phyloP scores from a whole-genome alignment of 2,797 vertebrate genomes.

The Rhynchotus rufescens region DNA sequence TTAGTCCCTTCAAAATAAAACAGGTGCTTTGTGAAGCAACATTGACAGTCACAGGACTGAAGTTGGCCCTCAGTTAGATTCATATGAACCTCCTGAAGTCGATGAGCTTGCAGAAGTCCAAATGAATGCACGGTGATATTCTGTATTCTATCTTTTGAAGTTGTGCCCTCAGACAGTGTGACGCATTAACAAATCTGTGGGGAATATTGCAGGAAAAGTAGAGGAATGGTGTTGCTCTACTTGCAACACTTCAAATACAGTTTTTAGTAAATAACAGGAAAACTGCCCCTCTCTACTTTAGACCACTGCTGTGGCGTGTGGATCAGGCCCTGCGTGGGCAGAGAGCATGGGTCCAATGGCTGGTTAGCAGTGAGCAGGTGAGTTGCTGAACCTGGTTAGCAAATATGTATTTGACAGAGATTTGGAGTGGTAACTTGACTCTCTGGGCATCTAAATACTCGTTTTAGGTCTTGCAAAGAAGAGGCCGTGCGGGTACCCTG shows the following conservation, averaged over 20 bases:
- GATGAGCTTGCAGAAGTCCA: neutral
- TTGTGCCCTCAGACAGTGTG: neutral
- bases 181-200: neutral
- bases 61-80: neutral
- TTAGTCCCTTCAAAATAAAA: slow-evolving; percentile 48
- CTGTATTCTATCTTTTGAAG: neutral
- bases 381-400: neutral
- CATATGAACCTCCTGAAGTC: neutral
- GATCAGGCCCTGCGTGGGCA: fast-evolving
- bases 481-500: neutral
- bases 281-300: neutral
- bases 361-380: neutral
- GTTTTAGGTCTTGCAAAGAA: neutral
- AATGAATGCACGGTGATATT: neutral
- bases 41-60: neutral
- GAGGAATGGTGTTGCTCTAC: neutral
- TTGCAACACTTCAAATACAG: neutral
- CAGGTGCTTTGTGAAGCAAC: neutral
- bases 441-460: neutral
- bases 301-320: neutral
- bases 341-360: neutral
- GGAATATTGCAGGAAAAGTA: neutral
- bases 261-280: neutral
- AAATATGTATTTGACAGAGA: neutral
- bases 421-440: neutral